A percentile compares a stretch with the other conserved stretches of the same genome.
Evolutionary conservation across 1,140 invertebrate species (phyloP).

Genomic region (Ctenoplectra terminalis): DNA sequence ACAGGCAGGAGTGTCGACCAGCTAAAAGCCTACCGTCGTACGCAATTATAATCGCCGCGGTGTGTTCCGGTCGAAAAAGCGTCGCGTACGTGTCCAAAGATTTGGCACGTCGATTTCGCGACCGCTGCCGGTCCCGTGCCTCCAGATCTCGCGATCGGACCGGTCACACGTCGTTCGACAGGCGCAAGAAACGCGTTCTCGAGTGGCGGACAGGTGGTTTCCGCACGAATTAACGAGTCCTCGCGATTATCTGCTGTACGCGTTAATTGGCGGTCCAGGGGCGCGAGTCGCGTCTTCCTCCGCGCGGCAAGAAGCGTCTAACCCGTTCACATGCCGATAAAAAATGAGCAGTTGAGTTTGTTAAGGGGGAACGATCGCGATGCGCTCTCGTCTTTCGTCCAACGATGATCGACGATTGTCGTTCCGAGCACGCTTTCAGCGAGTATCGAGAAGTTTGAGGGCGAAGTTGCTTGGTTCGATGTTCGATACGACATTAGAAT

Average conservation of each 20-base stretch:
- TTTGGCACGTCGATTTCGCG: conserved; percentile 30
- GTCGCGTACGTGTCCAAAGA: conserved; percentile 8
- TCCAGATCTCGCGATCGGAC: conserved; percentile 19
- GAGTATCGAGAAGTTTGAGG: too few species aligned
- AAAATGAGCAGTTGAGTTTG: not conserved
- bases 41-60: conserved; percentile 24
- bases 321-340: not conserved
- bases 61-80: conserved; percentile 28
- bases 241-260: conserved; percentile 69
- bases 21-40: conserved; percentile 34
- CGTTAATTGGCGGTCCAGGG: conserved; percentile 70
- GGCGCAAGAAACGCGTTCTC: conserved; percentile 18
- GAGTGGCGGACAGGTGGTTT: conserved; percentile 72
- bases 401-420: conserved; percentile 20
- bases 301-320: not conserved
- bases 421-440: too few species aligned
- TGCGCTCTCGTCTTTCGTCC: too few species aligned
- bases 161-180: conserved; percentile 17
- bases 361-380: too few species aligned
- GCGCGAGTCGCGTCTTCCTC: conserved; percentile 16
- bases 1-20: not conserved
- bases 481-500: too few species aligned
- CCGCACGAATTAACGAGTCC: conserved; percentile 72
- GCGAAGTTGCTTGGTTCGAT: too few species aligned
- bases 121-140: not conserved